phyloP scores from a whole-genome alignment of 2,888 invertebrate genomes.

The Aphodius granarius region DNA sequence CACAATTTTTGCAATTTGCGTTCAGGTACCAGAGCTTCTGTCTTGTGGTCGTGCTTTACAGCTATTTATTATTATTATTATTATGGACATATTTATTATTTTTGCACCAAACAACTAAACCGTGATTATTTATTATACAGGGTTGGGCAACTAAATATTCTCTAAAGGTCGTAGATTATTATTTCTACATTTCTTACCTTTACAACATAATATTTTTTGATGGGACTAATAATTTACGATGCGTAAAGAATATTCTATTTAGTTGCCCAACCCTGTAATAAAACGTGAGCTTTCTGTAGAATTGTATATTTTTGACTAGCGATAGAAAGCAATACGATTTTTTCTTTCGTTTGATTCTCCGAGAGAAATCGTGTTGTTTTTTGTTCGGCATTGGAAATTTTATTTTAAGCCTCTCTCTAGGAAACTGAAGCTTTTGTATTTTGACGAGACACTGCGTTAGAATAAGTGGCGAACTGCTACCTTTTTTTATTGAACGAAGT shows the following conservation, averaged over 20 bases:
- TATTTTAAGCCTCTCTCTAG: constrained; percentile 13
- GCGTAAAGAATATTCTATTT: too few species aligned
- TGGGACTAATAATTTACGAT: too few species aligned
- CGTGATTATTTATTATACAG: background rate
- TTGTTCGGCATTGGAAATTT: constrained; percentile 8
- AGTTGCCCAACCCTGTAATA: too few species aligned
- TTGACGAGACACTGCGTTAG: constrained; percentile 33
- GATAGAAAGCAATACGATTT: constrained; percentile 4
- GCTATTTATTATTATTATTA: constrained; percentile 26
- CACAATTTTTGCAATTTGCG: constrained; percentile 35
- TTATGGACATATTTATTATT: background rate
- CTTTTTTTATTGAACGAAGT: constrained; percentile 43
- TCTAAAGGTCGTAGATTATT: background rate
- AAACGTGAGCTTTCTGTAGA: background rate
- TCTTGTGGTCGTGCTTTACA: constrained; percentile 48
- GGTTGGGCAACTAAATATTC: too few species aligned
- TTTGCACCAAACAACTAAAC: background rate
- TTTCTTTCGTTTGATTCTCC: background rate
- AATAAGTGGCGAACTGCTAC: constrained; percentile 52
- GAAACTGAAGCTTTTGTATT: constrained; percentile 36
- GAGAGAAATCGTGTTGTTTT: background rate
- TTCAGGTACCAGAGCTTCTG: constrained; percentile 48
- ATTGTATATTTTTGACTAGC: constrained; percentile 1
- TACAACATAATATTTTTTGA: too few species aligned
- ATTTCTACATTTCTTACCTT: background rate